Conservation (phyloP, 2,113 vertebrate species). For the human region GRCh38 chr16:29148501-29149000, state of each 20-base stretch:
- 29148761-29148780: neutral
- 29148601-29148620: neutral
- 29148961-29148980: neutral
- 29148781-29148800: too few species aligned
- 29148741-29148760: neutral
- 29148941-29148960: neutral
- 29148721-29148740: neutral
- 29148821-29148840: neutral
- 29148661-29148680: neutral
- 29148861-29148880: neutral
- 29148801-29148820: neutral
- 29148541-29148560: neutral
- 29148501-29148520: accelerated
- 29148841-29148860: neutral
- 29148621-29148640: neutral
- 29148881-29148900: neutral
- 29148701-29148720: neutral
- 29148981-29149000: neutral
- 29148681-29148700: neutral
- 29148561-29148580: neutral
- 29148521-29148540: neutral
- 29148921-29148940: accelerated
- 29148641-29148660: neutral
- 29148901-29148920: neutral
- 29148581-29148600: neutral